Base-by-base conservation (phyloP, 2,888 invertebrate genomes). In the Rhaphigaster nebulosa region DNA sequence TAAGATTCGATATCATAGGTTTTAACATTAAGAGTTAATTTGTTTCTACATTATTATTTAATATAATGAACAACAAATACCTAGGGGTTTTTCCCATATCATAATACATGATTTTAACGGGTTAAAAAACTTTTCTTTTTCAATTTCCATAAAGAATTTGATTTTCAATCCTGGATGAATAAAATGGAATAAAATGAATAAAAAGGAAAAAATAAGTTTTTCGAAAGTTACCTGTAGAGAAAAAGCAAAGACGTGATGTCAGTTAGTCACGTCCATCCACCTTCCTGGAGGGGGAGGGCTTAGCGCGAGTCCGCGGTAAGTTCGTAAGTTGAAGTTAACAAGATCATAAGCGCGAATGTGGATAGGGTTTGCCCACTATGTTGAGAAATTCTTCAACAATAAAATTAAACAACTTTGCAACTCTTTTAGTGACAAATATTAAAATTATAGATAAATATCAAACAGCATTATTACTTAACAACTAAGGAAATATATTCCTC, bases 321-420 rank as follows among this genome's bases (percentile, higher is more conserved):
- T 76, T 76, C 70, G 34, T 38, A 76, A 76, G 70, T 76, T 23
- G 70, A 76, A 76, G 34, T 76, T 76, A 76, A 76, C 70, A 65
- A 65, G 65, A 20, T 76, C 70, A 34, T 76, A 76, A 38, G 20
- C 65, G 65, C 70, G 34, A 76, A 34, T 76, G 70, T 76, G 70
- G 70, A 34, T 6, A 0, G 8, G 29, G 20, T 38, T 76, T 76
- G 20, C 4, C 38, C 70, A 38, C 20, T 10, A 34, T 38, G 6
- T 38, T 34, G 34, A 8, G 20, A 38, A 76, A 34, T 76, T 76
- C 70, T 20, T 20, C 8, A 38, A 23, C 34, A 38, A 38, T 38
- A 76, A 76, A 76, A 38, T 76, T 76, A 10, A 76, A 76, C 70
- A 34, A 38, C 38, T 76, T 38, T 23, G 4, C 70, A 38, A 38